Base-by-base conservation (phyloP, 2,113 vertebrate species). In the Blennius ocellaris region DNA sequence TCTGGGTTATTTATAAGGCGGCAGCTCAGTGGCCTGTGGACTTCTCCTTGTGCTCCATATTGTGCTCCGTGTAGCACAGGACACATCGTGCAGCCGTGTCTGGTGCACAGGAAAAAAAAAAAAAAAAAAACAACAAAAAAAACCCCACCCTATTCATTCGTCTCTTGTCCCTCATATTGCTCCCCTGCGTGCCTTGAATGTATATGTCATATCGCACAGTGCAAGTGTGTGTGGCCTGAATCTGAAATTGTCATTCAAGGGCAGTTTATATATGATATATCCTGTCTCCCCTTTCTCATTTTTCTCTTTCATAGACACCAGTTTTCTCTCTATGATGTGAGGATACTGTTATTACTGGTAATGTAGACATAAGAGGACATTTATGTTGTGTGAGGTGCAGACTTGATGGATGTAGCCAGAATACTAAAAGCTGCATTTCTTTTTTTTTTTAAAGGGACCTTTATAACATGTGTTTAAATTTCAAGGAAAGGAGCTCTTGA, bases 201-300 rank as follows among this genome's bases (percentile, higher is more conserved):
- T 56, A 71, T 63, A 69, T 65, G 44, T 55, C 48, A 21, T 64
- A 74, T 77, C 37, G 38, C 40, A 51, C 38, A 50, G 67, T 8
- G 41, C 37, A 49, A 64, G 56, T 30, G 70, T 59, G 54, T 86
- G 80, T 83, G 72, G 73, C 36, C 67, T 80, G 78, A 81, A 84
- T 78, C 49, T 37, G 4, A 73, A 71, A 63, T 59, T 9, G 37
- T 15, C 52, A 36, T 62, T 78, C 57, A 61, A 60, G 17, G 38
- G 49, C 70, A 69, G 41, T 69, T 45, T 48, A 57, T 48, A 39
- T 45, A 49, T 65, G 59, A 73, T 51, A 73, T 70, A 66, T 76
- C 48, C 69, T 21, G 7, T 54, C 30, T 9, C 39, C 38, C 38
- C 39, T 69, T 62, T 63, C 56, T 48, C 17, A 30, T 76, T 74